Conservation (phyloP, 2,113 vertebrate species). For the Coturnix japonica region DNA sequence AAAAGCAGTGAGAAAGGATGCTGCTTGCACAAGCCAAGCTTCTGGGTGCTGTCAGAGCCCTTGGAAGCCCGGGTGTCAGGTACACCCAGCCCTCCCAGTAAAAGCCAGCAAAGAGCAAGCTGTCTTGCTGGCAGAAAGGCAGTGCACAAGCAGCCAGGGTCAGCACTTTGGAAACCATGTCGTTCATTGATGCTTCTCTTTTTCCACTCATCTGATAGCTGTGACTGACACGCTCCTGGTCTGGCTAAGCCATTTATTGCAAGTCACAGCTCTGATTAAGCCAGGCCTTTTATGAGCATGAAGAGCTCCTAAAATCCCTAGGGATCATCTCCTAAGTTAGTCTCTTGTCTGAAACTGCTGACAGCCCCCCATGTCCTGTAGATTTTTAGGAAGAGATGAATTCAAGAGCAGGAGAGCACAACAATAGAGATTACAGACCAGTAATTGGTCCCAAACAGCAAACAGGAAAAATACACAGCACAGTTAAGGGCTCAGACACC, state of each 20-base stretch:
- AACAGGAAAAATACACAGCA: not conserved
- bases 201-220: not conserved
- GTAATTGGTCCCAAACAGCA: not conserved
- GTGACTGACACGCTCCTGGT: not conserved
- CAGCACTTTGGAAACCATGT: not conserved
- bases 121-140: not conserved
- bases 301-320: not conserved
- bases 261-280: not conserved
- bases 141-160: not conserved
- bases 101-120: not conserved
- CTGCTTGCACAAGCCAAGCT: not conserved
- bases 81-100: not conserved
- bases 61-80: not conserved
- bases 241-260: not conserved
- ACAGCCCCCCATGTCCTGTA: fast-evolving
- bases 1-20: not conserved
- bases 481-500: not conserved
- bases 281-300: not conserved
- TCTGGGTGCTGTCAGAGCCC: not conserved
- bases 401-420: not conserved
- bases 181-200: not conserved
- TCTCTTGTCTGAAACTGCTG: not conserved
- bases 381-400: not conserved
- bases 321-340: not conserved
- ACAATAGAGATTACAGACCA: not conserved